These are phyloP conservation scores for Oxyruncus cristatus DNA, from an alignment of 2,113 vertebrate species.

Conservation along the genomic window DNA sequence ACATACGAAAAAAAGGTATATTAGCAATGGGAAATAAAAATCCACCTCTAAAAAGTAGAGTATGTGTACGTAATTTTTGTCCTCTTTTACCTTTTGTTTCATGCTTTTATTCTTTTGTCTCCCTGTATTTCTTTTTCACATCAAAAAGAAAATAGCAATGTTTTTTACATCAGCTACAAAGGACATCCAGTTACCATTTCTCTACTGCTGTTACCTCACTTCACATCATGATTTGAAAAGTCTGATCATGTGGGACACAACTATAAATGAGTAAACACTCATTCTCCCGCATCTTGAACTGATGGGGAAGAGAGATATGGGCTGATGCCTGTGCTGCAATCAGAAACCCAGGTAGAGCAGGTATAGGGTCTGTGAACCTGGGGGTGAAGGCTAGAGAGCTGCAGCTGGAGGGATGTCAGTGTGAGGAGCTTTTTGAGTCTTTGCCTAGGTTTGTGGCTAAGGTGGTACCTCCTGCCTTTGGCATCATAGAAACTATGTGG, in stretches of 20 bases:
- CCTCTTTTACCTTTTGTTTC: not conserved
- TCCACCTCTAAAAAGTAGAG: not conserved
- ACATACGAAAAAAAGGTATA: not conserved
- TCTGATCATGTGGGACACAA: not conserved
- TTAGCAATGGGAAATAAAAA: not conserved
- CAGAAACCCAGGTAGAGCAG: not conserved
- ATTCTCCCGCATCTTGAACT: not conserved
- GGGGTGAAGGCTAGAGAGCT: not conserved
- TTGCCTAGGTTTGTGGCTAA: fast-evolving
- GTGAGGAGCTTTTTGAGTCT: not conserved
- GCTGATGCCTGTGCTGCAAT: not conserved
- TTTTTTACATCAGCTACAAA: not conserved
- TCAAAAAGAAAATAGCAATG: not conserved
- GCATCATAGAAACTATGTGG: no score
- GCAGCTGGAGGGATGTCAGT: not conserved
- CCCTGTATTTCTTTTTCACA: not conserved
- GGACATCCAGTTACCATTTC: not conserved
- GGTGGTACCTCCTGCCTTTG: not conserved
- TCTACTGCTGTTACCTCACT: not conserved
- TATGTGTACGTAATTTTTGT: not conserved
- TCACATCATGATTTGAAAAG: not conserved
- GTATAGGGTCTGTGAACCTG: not conserved
- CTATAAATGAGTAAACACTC: not conserved
- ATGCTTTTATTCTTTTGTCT: not conserved
- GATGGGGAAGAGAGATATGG: not conserved